Evolutionary conservation across 2,797 vertebrate species (phyloP).

Genomic region (Avahi laniger): DNA sequence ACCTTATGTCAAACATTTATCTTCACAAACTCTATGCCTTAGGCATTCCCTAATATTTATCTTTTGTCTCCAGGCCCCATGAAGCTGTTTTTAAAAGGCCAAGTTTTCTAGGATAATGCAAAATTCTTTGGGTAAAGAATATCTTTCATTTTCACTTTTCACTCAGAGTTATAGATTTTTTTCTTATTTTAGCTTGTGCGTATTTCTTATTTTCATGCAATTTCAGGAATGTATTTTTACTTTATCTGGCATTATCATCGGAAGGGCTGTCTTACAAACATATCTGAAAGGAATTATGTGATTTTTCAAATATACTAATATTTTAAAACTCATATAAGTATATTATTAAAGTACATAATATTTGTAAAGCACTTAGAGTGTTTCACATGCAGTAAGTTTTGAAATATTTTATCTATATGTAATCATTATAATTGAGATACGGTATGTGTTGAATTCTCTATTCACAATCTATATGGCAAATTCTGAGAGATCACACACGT

Average conservation of each 20-base stretch:
- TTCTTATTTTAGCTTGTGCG: background rate
- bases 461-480: background rate
- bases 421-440: background rate
- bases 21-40: background rate
- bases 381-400: background rate
- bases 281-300: background rate
- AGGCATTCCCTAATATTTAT: background rate
- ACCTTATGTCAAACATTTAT: background rate
- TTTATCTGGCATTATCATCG: background rate
- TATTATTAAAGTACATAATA: background rate
- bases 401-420: background rate
- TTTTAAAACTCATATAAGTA: background rate
- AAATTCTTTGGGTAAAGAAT: background rate
- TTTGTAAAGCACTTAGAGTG: constrained; percentile 16
- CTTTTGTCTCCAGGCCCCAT: background rate
- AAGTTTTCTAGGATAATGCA: background rate
- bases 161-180: background rate
- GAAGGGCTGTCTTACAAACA: background rate
- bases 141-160: background rate
- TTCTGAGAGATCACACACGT: background rate
- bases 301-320: background rate
- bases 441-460: background rate
- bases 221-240: background rate
- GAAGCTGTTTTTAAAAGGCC: background rate
- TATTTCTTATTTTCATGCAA: background rate